Evolutionary conservation across 2,797 vertebrate genomes (phyloP), one percentile per base, ranked within the genome.

Genomic region (Aeoliscus strigatus): DNA sequence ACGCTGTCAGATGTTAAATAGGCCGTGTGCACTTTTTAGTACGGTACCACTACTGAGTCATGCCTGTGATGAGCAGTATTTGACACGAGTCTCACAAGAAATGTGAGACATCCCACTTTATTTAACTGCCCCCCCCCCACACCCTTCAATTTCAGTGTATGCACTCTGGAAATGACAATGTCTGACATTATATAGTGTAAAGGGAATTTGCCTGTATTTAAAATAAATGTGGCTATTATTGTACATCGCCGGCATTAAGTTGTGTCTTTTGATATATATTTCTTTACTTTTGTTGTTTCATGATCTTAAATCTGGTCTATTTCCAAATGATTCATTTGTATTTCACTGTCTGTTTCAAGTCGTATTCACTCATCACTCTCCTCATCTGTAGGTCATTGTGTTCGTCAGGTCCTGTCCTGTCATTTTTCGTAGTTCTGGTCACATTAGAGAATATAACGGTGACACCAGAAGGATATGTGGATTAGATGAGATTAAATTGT

Each of bases 1-100:
- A 87, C 84, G 80, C 83, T 85, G 82, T 86, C 86, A 87, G 82
- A 88, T 90, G 86, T 88, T 88, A 87, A 88, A 77, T 89, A 88
- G 87, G 83, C 80, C 18, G 68, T 83, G 81, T 88, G 85, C 87
- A 93, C 88, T 88, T 90, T 81, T 89, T 83, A 82, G 82, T 88
- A 88, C 77, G 80, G 87, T 90, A 86, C 86, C 89, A 91, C 90
- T 94, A 92, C 91, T 93, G 90, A 92, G 84, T 90, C 86, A 88
- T 81, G 81, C 77, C 84, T 91, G 88, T 77, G 82, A 90, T 79
- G 78, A 87, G 85, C 89, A 87, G 57, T 89, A 81, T 89, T 83
- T 88, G 83, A 88, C 60, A 55, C 67, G 70, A n/a, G n/a, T n/a
- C n/a, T n/a, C n/a, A n/a, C n/a, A 77, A 84, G 44, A 70, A 85